Percentiles rank a stretch among this genome's conserved stretches.
Evolutionary conservation across 2,797 vertebrate species (phyloP).

Genomic region (Podargus strigoides): DNA sequence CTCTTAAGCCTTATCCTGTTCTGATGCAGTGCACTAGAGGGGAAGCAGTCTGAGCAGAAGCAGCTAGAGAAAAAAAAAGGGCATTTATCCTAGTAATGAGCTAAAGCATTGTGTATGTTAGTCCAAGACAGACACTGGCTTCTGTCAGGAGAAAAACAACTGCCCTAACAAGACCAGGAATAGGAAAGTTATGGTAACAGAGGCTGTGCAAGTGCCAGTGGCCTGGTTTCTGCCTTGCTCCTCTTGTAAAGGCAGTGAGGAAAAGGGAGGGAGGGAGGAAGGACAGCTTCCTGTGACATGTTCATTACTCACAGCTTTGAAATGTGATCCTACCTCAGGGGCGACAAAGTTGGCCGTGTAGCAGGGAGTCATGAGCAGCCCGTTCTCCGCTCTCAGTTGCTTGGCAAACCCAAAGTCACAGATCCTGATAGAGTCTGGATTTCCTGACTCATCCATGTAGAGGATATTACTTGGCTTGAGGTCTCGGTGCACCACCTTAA

Average conservation of each 20-base stretch:
- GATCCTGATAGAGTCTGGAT: slow-evolving; percentile 90
- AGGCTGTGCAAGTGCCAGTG: not conserved
- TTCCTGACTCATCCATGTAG: slow-evolving; percentile 89
- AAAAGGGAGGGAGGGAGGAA: not conserved
- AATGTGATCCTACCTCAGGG: slow-evolving; percentile 82
- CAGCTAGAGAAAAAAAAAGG: not conserved
- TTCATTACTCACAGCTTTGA: not conserved
- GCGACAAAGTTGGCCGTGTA: slow-evolving; percentile 97
- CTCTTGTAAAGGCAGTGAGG: not conserved
- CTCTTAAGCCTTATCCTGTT: not conserved
- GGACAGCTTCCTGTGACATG: not conserved
- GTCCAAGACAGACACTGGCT: not conserved
- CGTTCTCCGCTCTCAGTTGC: slow-evolving; percentile 92
- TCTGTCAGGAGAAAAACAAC: not conserved
- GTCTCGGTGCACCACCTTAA: slow-evolving; percentile 95
- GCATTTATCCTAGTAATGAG: not conserved
- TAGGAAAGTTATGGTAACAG: not conserved
- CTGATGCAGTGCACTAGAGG: not conserved
- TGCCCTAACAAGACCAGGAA: not conserved
- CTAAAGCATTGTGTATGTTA: not conserved
- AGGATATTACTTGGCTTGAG: slow-evolving; percentile 95
- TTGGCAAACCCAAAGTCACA: slow-evolving; percentile 95
- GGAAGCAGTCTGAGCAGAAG: not conserved
- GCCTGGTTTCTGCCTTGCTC: not conserved
- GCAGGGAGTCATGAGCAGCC: slow-evolving; percentile 95